Evolutionary conservation across 2,888 invertebrate species (phyloP).

Genomic region (Tuberolachnus salignus): DNA sequence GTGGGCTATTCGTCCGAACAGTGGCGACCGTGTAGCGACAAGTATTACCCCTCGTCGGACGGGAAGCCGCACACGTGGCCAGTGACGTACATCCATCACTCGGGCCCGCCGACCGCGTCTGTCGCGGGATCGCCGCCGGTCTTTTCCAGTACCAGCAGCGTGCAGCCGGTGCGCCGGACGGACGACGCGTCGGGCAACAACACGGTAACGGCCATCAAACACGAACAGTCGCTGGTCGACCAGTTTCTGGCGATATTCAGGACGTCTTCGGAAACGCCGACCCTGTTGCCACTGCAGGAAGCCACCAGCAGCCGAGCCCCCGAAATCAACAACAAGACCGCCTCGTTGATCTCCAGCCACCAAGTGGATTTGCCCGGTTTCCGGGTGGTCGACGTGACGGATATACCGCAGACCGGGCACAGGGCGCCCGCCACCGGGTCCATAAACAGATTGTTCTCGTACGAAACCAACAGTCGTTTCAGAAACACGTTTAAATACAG

Average conservation of each 20-base stretch:
- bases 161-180: not conserved
- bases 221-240: slow-evolving; percentile 41
- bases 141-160: not conserved
- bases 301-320: not conserved
- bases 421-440: not conserved
- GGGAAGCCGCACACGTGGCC: slow-evolving; percentile 69
- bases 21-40: slow-evolving; percentile 86
- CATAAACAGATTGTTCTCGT: not conserved
- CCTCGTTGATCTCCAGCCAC: not conserved
- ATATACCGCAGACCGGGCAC: not conserved
- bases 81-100: slow-evolving; percentile 80
- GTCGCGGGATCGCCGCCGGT: not conserved
- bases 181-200: not conserved
- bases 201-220: not conserved
- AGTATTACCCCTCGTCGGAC: slow-evolving; percentile 70
- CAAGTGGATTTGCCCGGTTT: slow-evolving; percentile 1
- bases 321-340: not conserved
- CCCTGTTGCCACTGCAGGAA: not conserved
- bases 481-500: not conserved
- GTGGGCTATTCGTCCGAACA: slow-evolving; percentile 79
- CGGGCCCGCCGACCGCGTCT: slow-evolving; percentile 71
- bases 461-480: not conserved
- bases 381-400: slow-evolving; percentile 53
- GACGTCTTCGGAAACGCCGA: not conserved
- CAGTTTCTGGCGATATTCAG: slow-evolving; percentile 36